Evolutionary conservation across 1,140 invertebrate genomes (phyloP), one percentile per base, ranked within the genome.

Genomic region (Hermetia illucens): DNA sequence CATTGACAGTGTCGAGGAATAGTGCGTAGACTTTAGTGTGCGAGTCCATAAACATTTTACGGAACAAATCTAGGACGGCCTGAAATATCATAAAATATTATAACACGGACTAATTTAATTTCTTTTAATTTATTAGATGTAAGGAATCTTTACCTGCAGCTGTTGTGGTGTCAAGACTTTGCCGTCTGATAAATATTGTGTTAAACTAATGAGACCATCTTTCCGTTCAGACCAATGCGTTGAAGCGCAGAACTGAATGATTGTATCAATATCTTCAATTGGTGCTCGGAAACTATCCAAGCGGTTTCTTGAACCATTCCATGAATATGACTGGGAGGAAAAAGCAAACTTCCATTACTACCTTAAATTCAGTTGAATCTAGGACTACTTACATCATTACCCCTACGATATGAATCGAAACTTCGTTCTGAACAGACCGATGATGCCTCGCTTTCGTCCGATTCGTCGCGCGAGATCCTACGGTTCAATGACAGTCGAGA

Each of bases 21-120:
- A 95, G 63, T 34, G 83, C 85, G 61, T 95, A 90, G 33, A 94
- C 86, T 65, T 95, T 95, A 3, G 87, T 93, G 57, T 94, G 89
- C n/a, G 88, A 85, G 61, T 96, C 91, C 73, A 92, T 89, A 51
- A 96, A 94, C 85, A 95, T 91, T 66, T 89, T 86, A 30, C 86
- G 84, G 53, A 94, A 89, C 43, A 92, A 82, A 48, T 95, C 90
- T 1, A 62, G 43, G 19, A 62, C 51, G 31, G 46, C 50, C 40
- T 40, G 29, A 38, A 30, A 22, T 29, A 27, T 5, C 3, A 24
- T 21, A 34, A 27, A 24, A 35, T 30, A n/a, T 39, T 19, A 33
- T n/a, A 18, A 39, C 19, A n/a, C 20, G 18, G 8, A 36, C 16
- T 34, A 39, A 36, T 16, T 27, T n/a, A 27, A 27, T 27, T 27